A percentile compares a stretch with the other conserved stretches of the same genome.
These are phyloP conservation scores for Carduelis carduelis DNA, from an alignment of 2,797 vertebrate species.

Conservation along the genomic window DNA sequence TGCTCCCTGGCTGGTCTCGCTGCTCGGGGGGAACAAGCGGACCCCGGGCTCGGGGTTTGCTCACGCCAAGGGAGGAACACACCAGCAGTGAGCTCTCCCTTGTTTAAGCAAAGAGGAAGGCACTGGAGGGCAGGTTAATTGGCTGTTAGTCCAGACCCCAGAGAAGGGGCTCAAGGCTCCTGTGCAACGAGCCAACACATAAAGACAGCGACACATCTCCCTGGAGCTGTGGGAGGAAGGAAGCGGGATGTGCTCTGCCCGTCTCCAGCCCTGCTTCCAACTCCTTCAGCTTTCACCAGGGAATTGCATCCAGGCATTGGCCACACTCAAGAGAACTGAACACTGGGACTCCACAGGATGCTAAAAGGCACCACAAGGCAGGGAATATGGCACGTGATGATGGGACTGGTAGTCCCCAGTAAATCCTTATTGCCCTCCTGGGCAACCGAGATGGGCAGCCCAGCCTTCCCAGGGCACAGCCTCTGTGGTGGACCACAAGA, in stretches of 20 bases:
- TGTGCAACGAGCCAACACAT: background rate
- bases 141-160: background rate
- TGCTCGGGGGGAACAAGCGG: background rate
- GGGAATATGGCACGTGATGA: background rate
- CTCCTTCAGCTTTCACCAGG: background rate
- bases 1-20: background rate
- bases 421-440: background rate
- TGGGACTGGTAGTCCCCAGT: accelerated
- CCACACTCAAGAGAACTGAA: background rate
- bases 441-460: accelerated
- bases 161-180: background rate
- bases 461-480: background rate
- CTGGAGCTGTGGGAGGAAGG: background rate
- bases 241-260: background rate
- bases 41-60: background rate
- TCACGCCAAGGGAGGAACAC: background rate
- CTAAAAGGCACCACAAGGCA: background rate
- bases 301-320: background rate
- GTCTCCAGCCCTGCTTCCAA: accelerated
- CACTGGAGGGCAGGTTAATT: background rate
- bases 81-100: background rate
- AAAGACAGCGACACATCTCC: background rate
- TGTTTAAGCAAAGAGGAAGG: background rate
- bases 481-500: background rate
- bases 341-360: background rate